Conservation (phyloP, 2,888 invertebrate species). For the Tetragnatha montana region DNA sequence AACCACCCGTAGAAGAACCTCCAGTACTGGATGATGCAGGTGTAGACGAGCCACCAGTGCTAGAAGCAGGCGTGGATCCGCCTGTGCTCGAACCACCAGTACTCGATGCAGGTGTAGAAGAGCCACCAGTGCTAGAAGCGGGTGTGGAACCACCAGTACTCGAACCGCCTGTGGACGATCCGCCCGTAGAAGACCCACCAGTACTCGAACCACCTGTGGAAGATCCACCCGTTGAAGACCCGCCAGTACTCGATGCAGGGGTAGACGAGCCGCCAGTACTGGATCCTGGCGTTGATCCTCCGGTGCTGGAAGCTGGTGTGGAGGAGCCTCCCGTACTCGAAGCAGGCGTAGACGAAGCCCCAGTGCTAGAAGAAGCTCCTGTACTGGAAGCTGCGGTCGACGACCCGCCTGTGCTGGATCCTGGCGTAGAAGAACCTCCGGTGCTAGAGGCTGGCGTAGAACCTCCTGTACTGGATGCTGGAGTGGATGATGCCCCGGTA, state of each 20-base stretch:
- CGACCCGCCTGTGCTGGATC: slow-evolving; percentile 1
- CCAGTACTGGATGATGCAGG: not conserved
- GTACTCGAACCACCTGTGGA: slow-evolving; percentile 12
- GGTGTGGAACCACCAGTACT: not conserved
- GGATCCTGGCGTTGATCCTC: not conserved
- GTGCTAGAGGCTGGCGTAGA: slow-evolving; percentile 4
- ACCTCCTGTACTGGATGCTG: slow-evolving; percentile 5
- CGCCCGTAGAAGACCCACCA: not conserved
- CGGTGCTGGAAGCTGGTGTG: not conserved
- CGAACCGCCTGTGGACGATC: not conserved
- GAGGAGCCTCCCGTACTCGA: slow-evolving; percentile 1
- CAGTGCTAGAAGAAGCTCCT: not conserved
- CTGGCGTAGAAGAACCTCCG: not conserved
- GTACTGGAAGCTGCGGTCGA: slow-evolving; percentile 12
- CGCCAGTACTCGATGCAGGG: not conserved
- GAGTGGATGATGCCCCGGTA: not conserved
- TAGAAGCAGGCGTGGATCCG: not conserved
- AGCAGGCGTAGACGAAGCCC: not conserved
- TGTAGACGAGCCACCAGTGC: not conserved
- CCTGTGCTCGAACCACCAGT: not conserved
- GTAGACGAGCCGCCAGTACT: not conserved
- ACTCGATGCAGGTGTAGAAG: not conserved
- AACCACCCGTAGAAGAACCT: not conserved
- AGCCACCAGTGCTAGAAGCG: not conserved
- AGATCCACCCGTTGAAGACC: not conserved